Evolutionary conservation across 2,888 invertebrate species (phyloP).

Genomic region (Torymus auratus): DNA sequence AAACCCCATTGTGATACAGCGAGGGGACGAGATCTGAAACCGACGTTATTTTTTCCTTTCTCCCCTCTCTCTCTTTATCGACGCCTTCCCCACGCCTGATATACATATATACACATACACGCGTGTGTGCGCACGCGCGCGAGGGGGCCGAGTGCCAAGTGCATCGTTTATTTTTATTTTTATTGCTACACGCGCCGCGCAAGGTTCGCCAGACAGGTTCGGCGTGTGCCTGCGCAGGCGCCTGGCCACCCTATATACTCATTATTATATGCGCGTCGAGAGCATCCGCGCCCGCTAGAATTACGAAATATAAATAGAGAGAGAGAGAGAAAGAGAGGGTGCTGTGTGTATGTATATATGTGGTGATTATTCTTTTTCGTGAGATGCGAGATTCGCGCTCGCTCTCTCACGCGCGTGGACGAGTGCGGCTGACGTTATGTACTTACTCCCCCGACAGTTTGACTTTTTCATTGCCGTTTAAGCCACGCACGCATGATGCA

Average conservation of each 20-base stretch:
- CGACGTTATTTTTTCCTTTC: conserved; percentile 31
- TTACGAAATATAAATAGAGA: conserved; percentile 35
- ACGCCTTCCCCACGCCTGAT: not conserved
- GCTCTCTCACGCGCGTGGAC: not conserved
- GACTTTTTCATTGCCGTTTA: conserved; percentile 45
- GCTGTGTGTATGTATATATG: no score
- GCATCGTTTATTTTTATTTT: conserved; percentile 64
- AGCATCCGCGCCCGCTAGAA: conserved; percentile 16
- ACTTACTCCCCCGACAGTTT: conserved; percentile 19
- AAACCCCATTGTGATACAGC: conserved; percentile 64
- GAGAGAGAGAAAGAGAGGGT: not conserved
- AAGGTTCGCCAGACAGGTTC: conserved; percentile 68
- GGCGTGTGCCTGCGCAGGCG: conserved; percentile 25
- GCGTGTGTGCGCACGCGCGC: not conserved
- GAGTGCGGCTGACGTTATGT: conserved; percentile 32
- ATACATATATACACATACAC: not conserved
- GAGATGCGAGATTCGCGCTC: not conserved
- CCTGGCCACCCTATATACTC: conserved; percentile 22
- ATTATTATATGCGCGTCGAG: conserved; percentile 48
- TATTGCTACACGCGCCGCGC: conserved; percentile 57
- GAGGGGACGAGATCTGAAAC: conserved; percentile 20
- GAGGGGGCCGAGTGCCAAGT: conserved; percentile 55
- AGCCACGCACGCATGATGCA: not conserved
- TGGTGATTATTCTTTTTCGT: no score
- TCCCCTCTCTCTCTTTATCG: conserved; percentile 44